These are phyloP conservation scores for Idaea straminata DNA, from an alignment of 2,888 invertebrate species.

Conservation along the genomic window DNA sequence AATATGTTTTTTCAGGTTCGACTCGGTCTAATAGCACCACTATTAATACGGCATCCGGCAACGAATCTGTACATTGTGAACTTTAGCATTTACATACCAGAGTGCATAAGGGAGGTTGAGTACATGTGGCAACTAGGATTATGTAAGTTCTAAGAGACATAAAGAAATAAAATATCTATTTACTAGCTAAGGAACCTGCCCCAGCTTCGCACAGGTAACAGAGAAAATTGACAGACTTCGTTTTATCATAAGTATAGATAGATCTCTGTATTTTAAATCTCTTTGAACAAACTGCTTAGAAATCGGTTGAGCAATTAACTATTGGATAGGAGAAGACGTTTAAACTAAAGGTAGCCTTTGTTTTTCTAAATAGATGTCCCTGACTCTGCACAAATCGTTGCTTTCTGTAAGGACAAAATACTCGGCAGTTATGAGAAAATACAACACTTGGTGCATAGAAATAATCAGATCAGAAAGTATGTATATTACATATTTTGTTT, in stretches of 20 bases:
- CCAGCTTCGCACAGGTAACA: too few species aligned
- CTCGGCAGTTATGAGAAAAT: conserved; percentile 81
- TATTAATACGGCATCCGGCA: conserved; percentile 83
- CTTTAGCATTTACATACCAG: conserved; percentile 85
- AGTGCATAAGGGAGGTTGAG: conserved; percentile 89
- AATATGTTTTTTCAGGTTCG: too few species aligned
- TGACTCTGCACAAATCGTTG: conserved; percentile 86
- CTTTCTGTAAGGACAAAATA: conserved; percentile 86
- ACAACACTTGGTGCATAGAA: conserved; percentile 81
- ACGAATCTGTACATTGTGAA: conserved; percentile 85
- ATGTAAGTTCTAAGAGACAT: conserved; percentile 63
- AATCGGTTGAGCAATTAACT: too few species aligned
- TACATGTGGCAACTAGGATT: conserved; percentile 89
- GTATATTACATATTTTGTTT: conserved; percentile 11
- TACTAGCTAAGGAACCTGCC: too few species aligned
- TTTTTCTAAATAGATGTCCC: conserved; percentile 80
- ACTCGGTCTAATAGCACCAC: conserved; percentile 84
- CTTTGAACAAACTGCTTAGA: too few species aligned
- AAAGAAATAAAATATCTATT: neutral
- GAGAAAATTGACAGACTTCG: too few species aligned
- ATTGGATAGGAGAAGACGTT: too few species aligned
- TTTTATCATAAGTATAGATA: too few species aligned
- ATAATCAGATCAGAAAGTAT: conserved; percentile 78
- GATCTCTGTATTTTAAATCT: too few species aligned
- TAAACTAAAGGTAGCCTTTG: neutral